Percentiles rank a stretch among this genome's conserved stretches.
Evolutionary conservation across 1,140 invertebrate species (phyloP).

Genomic region (Bombus breviceps): DNA sequence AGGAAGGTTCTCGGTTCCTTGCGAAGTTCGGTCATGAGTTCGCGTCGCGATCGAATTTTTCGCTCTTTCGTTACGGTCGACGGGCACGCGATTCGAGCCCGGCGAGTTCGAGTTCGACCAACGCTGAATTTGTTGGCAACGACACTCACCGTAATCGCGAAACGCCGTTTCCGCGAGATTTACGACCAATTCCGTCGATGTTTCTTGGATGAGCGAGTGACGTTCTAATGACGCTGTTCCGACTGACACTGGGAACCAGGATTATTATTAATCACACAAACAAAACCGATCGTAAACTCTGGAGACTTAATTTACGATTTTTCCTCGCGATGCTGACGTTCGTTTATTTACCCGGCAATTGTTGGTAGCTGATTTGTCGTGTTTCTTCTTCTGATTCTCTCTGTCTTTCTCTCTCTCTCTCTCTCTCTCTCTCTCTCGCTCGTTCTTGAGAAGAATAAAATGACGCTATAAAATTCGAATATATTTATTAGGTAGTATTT

Average conservation of each 20-base stretch:
- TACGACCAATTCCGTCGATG: conserved; percentile 42
- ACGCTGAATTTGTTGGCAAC: conserved; percentile 45
- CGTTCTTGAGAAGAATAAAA: too few species aligned
- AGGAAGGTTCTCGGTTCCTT: conserved; percentile 32
- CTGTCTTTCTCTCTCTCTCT: background rate
- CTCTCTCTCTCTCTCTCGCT: background rate
- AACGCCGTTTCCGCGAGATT: conserved; percentile 55
- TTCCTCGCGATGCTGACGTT: background rate
- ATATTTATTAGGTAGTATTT: too few species aligned
- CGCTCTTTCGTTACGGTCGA: conserved; percentile 55
- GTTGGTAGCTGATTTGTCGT: background rate
- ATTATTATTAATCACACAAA: conserved; percentile 19
- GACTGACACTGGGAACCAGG: background rate
- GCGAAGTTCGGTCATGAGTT: conserved; percentile 51
- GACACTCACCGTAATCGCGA: conserved; percentile 39
- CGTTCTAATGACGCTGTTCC: conserved; percentile 20
- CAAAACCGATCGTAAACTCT: conserved; percentile 1
- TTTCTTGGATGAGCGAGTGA: background rate
- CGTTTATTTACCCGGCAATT: background rate
- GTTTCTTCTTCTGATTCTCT: background rate
- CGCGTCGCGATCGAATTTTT: conserved; percentile 61
- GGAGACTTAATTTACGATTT: conserved; percentile 9
- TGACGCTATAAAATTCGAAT: too few species aligned
- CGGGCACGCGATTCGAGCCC: conserved; percentile 63
- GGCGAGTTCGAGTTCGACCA: conserved; percentile 4